Evolutionary conservation across 1,140 invertebrate genomes (phyloP).

Genomic region (Panonychus citri): DNA sequence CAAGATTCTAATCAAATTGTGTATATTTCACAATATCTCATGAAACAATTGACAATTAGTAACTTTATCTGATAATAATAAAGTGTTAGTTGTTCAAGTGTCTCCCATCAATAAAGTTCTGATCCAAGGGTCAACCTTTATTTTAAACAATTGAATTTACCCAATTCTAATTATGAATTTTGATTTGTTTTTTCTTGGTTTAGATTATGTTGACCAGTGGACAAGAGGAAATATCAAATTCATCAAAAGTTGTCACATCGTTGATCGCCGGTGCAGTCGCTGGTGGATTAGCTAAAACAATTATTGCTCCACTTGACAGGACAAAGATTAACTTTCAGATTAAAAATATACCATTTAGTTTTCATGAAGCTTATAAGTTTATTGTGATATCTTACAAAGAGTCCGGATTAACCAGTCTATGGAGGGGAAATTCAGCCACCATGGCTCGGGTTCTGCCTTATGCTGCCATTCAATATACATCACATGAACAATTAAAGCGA

Average conservation of each 20-base stretch:
- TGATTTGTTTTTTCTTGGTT: too few species aligned
- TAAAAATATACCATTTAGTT: slow-evolving; percentile 45
- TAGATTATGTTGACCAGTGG: too few species aligned
- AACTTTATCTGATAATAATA: too few species aligned
- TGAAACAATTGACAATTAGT: too few species aligned
- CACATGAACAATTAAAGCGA: slow-evolving; percentile 86
- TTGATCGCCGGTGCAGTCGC: slow-evolving; percentile 51
- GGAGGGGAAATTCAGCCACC: slow-evolving; percentile 91
- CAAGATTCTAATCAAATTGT: too few species aligned
- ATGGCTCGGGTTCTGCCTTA: slow-evolving; percentile 91
- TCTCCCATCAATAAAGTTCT: too few species aligned
- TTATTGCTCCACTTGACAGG: slow-evolving; percentile 83
- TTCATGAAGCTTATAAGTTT: slow-evolving; percentile 49
- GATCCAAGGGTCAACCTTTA: too few species aligned
- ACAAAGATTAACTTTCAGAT: slow-evolving; percentile 95
- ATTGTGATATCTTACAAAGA: slow-evolving; percentile 25
- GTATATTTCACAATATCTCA: too few species aligned
- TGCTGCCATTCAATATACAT: slow-evolving; percentile 85
- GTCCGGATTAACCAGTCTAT: slow-evolving; percentile 47
- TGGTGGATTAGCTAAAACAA: slow-evolving; percentile 84
- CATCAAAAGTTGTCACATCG: slow-evolving; percentile 13
- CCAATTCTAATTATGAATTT: too few species aligned
- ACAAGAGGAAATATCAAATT: not conserved
- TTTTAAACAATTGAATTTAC: too few species aligned
- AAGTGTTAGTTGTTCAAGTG: too few species aligned